phyloP scores from a whole-genome alignment of 64 coral and sea anemone genomes.

The Dendronephthya gigantea region DNA sequence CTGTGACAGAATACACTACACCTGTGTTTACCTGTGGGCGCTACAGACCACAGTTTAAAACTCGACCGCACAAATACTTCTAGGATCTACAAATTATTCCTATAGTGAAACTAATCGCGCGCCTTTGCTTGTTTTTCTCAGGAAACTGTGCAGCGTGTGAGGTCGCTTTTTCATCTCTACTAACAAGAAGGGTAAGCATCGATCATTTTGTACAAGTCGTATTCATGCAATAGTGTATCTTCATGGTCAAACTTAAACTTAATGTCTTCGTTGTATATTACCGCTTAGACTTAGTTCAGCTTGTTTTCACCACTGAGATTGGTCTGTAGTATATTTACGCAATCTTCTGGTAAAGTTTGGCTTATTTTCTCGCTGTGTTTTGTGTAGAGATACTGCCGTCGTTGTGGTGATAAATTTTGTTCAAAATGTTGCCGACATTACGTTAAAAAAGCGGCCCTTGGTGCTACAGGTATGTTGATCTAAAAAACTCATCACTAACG shows the following conservation, averaged over 20 bases:
- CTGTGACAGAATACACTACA: no score
- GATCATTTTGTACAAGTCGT: neutral
- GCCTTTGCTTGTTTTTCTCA: neutral
- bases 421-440: slow-evolving; percentile 7
- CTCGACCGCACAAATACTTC: no score
- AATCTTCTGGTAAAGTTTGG: neutral
- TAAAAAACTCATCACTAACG: no score
- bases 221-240: no score
- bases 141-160: slow-evolving; percentile 4
- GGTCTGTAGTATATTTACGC: neutral
- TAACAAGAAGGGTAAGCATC: neutral
- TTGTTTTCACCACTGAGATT: no score
- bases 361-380: neutral
- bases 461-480: neutral
- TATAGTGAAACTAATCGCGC: no score
- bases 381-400: neutral
- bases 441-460: slow-evolving; percentile 5
- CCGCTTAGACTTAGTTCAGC: no score
- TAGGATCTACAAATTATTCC: no score
- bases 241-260: no score
- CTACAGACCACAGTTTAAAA: no score
- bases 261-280: no score
- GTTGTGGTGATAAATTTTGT: slow-evolving; percentile 4
- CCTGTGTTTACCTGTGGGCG: no score
- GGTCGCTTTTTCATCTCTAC: neutral